Evolutionary conservation across 2,888 invertebrate species (phyloP), one percentile per base, ranked within the genome.

Genomic region (Tridacna crocea): DNA sequence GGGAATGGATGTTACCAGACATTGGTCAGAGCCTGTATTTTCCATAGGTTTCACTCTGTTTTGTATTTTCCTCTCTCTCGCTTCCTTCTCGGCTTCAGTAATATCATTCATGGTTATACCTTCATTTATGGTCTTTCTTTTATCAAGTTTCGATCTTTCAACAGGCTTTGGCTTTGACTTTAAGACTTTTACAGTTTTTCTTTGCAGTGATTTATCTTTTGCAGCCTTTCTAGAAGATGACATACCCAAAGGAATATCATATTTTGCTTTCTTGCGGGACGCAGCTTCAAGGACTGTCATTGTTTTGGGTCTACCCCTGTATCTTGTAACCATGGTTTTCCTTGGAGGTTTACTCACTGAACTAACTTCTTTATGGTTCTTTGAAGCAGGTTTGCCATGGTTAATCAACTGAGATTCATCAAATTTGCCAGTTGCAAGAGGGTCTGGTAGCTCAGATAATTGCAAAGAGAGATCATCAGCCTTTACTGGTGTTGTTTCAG

Each of bases 391-490:
- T 47, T 60, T 36, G n/a, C 68, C 55, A 6, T 74, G 46, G 58
- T 65, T 81, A 13, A 77, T 55, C 11, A 86, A 70, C 77, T 86
- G 77, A 27, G 75, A 75, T 48, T 83, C 85, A 86, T 86, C 85
- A 77, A 86, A 72, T 27, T 79, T 81, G 17, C 85, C 85, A 60
- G 75, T 73, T 36, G 72, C 83, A 24, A 86, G 63, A 3, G 85
- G 85, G 65, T 86, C 85, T 17, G 85, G 85, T 12, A 86, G 73
- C n/a, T 66, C 65, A 55, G 55, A 55, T 55, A 55, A 55, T 3
- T 55, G 55, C 11, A 55, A 19, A 19, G 55, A 19, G 6, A 55
- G 55, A 15, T 55, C 48, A 27, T 47, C 22, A 47, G 47, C 47
- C 4, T 24, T 46, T 22, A 13, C 47, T 47, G 47, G 22, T 24